Evolutionary conservation across 2,113 vertebrate species (phyloP), one percentile per base, ranked within the genome.

Genomic region (Electrona antarctica): DNA sequence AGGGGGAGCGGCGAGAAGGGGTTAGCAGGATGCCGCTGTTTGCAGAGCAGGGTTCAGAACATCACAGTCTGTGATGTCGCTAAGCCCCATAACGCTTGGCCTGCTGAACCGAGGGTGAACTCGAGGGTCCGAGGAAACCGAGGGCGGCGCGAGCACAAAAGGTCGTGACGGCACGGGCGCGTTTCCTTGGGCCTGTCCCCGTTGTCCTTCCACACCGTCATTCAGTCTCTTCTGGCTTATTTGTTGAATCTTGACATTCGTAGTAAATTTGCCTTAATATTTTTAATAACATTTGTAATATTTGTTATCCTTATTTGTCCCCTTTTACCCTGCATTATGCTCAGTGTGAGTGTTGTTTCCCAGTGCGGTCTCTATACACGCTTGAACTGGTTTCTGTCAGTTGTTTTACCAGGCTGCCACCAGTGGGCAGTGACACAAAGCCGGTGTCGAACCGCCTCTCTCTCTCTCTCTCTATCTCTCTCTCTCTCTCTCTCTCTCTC

Each of bases 361-460:
- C n/a, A n/a, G n/a, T n/a, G n/a, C n/a, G n/a, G n/a, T n/a, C n/a
- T n/a, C n/a, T n/a, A n/a, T n/a, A n/a, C n/a, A n/a, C 55, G 28
- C 11, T 67, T 77, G 57, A 79, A 73, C 63, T 85, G 72, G 67
- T 9, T 1, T 71, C n/a, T 82, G 5, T 90, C 82, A 87, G 85
- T 91, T 91, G 83, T 93, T 88, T 76, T 91, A 86, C 89, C 62
- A 76, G 79, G 55, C 90, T 88, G 79, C 93, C 93, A 91, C 89
- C 92, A 94, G 85, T 93, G 91, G 88, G 94, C 92, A 93, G 81
- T 89, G 86, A 89, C 87, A 91, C 88, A 93, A 94, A 94, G 93
- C 91, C 88, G 70, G 84, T 87, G 77, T 86, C 45, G 72, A 54
- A 81, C 29, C 68, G 49, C 56, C 50, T 29, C 14, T 58, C 56